Conservation (phyloP, 2,797 vertebrate species). For the Euphonia xanthogaster region DNA sequence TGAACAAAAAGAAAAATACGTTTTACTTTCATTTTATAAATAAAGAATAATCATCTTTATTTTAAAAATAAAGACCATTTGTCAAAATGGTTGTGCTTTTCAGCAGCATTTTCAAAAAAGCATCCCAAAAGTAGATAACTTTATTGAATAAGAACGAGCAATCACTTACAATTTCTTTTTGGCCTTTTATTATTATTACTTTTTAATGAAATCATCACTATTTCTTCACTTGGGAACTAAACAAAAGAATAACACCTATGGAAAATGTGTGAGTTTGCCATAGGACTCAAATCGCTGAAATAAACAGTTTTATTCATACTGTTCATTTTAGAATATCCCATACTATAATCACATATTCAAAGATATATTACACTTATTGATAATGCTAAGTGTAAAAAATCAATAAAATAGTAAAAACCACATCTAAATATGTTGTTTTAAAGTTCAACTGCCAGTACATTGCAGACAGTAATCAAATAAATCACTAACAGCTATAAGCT, state of each 20-base stretch:
- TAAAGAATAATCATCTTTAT: background rate
- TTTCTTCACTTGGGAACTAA: background rate
- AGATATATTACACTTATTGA: background rate
- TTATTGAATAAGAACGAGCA: accelerated
- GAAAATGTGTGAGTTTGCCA: background rate
- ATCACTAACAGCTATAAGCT: background rate
- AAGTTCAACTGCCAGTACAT: background rate
- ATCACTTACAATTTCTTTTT: background rate
- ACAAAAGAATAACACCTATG: background rate
- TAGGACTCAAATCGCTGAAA: background rate
- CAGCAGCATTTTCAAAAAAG: background rate
- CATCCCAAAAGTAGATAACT: background rate
- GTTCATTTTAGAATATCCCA: background rate
- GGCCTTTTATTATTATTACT: background rate
- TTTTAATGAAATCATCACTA: background rate
- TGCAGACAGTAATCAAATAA: background rate
- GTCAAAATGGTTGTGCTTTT: background rate
- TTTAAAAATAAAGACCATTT: background rate
- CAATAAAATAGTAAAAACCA: background rate
- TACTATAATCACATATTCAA: background rate
- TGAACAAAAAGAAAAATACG: background rate
- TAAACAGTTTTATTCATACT: background rate
- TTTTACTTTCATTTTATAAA: background rate
- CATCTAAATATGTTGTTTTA: background rate
- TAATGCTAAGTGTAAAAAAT: background rate